These are phyloP conservation scores for Crypturellus tataupa DNA, from an alignment of 2,797 vertebrate genomes.

Conservation along the genomic window DNA sequence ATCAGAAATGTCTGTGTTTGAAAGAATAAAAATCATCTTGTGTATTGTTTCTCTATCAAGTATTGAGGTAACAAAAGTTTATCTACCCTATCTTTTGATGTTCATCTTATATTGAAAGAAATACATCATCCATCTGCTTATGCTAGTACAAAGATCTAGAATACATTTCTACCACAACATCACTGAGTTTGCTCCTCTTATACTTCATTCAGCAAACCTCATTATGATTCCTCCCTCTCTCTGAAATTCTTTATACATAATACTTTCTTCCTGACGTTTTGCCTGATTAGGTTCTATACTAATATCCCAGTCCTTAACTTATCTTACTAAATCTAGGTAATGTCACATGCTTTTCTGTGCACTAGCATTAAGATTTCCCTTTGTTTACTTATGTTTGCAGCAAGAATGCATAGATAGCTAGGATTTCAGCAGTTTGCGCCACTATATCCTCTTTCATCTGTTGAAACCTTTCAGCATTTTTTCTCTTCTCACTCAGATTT, in stretches of 20 bases:
- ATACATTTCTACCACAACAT: neutral
- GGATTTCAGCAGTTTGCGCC: neutral
- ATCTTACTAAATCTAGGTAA: neutral
- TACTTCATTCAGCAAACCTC: neutral
- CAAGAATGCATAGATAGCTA: neutral
- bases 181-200: neutral
- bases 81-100: neutral
- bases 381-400: neutral
- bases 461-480: neutral
- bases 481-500: neutral
- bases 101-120: neutral
- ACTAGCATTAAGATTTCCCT: neutral
- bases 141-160: neutral
- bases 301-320: neutral
- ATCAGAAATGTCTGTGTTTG: neutral
- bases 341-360: neutral
- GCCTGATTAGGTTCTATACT: neutral
- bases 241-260: neutral
- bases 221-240: neutral
- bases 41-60: neutral
- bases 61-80: neutral
- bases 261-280: neutral
- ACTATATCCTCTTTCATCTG: neutral
- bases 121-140: neutral
- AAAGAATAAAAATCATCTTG: neutral